Evolutionary conservation across 2,113 vertebrate genomes (phyloP).

Genomic region (Pachyramphus minor): DNA sequence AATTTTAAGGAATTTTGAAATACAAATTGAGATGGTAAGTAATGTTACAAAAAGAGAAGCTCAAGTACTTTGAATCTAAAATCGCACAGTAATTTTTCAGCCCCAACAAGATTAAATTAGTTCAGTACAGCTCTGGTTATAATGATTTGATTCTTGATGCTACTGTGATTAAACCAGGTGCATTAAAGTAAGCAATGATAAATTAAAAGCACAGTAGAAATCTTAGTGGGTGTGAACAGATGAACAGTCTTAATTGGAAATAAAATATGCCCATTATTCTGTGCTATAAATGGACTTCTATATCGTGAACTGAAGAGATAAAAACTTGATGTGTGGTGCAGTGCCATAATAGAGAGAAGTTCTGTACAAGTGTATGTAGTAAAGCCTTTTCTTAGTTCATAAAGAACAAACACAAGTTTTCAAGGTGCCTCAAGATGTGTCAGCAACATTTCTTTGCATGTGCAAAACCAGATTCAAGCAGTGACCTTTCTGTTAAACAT

Average conservation of each 20-base stretch:
- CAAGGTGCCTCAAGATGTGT: neutral
- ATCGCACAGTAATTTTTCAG: neutral
- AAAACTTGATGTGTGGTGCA: constrained; percentile 27
- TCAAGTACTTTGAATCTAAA: neutral
- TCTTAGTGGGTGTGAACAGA: constrained; percentile 63
- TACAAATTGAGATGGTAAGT: neutral
- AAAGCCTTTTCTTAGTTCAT: neutral
- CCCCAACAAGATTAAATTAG: constrained; percentile 31
- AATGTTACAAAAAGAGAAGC: neutral
- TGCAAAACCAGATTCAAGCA: neutral
- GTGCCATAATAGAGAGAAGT: neutral
- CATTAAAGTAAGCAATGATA: constrained; percentile 66
- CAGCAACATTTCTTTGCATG: neutral
- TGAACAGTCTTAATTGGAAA: constrained; percentile 74
- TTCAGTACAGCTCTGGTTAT: constrained; percentile 47
- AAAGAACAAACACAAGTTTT: neutral
- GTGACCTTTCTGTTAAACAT: neutral
- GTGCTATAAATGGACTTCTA: constrained; percentile 61
- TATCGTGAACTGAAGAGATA: constrained; percentile 56
- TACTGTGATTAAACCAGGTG: constrained; percentile 57
- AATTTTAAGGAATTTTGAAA: neutral
- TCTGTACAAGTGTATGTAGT: neutral
- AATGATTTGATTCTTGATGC: constrained; percentile 55
- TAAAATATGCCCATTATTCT: constrained; percentile 70
- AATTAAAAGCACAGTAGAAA: constrained; percentile 69